phyloP scores from a whole-genome alignment of 2,888 invertebrate genomes.

The Myopa tessellatipennis region DNA sequence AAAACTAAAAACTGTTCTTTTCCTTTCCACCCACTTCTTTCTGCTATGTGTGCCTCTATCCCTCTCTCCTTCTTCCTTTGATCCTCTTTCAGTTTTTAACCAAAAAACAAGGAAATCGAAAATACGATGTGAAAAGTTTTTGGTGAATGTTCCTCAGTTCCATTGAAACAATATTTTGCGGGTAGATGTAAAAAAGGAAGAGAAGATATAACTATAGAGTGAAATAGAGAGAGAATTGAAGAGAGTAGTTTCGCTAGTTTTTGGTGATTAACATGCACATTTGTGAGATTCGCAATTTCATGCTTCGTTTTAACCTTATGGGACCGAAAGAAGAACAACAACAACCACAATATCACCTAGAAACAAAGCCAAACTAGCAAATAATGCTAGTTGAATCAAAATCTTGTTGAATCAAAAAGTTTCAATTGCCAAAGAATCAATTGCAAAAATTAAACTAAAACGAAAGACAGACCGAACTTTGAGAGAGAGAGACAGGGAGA shows the following conservation, averaged over 20 bases:
- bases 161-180: constrained; percentile 31
- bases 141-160: constrained; percentile 21
- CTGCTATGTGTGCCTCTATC: too few species aligned
- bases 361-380: constrained; percentile 3
- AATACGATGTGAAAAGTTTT: constrained; percentile 32
- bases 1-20: too few species aligned
- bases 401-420: constrained; percentile 29
- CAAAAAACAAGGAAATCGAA: constrained; percentile 13
- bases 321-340: constrained; percentile 5
- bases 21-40: too few species aligned
- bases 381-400: constrained; percentile 18
- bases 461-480: background rate
- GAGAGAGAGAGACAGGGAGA: background rate
- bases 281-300: constrained; percentile 31
- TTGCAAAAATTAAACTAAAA: constrained; percentile 12
- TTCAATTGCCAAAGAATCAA: constrained; percentile 30
- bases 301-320: constrained; percentile 37
- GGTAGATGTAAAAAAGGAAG: too few species aligned
- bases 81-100: background rate
- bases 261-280: constrained; percentile 32
- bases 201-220: too few species aligned
- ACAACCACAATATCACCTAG: constrained; percentile 5
- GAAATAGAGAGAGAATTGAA: too few species aligned
- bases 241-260: constrained; percentile 9
- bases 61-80: too few species aligned